Evolutionary conservation across 2,888 invertebrate species (phyloP).

Genomic region (Orthosia gothica): DNA sequence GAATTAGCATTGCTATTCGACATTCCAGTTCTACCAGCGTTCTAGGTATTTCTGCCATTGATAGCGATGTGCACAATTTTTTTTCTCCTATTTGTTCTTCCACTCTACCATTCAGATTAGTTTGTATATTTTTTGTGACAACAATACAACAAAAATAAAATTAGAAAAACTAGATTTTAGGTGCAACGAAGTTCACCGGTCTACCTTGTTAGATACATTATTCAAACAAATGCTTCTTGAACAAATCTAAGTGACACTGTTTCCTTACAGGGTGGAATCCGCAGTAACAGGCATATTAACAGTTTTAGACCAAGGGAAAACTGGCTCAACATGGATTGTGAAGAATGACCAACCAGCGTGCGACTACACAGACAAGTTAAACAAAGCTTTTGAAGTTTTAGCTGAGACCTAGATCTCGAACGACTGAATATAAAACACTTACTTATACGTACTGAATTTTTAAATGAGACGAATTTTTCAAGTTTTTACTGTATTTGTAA

Average conservation of each 20-base stretch:
- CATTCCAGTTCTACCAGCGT: too few species aligned
- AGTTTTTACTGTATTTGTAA: background rate
- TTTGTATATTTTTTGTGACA: too few species aligned
- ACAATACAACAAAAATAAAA: too few species aligned
- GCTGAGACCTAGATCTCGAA: constrained; percentile 64
- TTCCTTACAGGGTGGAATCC: constrained; percentile 81
- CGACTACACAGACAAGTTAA: constrained; percentile 78
- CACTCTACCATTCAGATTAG: too few species aligned
- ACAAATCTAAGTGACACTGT: background rate
- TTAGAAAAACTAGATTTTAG: too few species aligned
- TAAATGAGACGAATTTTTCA: background rate
- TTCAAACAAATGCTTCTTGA: too few species aligned
- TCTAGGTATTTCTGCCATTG: too few species aligned
- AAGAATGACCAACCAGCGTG: constrained; percentile 82
- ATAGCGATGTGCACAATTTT: too few species aligned
- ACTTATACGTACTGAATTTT: constrained; percentile 1
- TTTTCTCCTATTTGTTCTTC: too few species aligned
- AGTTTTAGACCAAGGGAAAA: constrained; percentile 80
- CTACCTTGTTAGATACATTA: too few species aligned
- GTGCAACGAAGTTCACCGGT: too few species aligned
- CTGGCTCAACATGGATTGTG: constrained; percentile 85
- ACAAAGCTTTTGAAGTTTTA: constrained; percentile 74
- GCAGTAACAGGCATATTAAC: constrained; percentile 85
- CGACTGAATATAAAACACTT: background rate
- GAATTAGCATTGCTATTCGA: too few species aligned